Evolutionary conservation across 2,888 invertebrate species (phyloP), one percentile per base, ranked within the genome.

Genomic region (Nemapogon koenigi): DNA sequence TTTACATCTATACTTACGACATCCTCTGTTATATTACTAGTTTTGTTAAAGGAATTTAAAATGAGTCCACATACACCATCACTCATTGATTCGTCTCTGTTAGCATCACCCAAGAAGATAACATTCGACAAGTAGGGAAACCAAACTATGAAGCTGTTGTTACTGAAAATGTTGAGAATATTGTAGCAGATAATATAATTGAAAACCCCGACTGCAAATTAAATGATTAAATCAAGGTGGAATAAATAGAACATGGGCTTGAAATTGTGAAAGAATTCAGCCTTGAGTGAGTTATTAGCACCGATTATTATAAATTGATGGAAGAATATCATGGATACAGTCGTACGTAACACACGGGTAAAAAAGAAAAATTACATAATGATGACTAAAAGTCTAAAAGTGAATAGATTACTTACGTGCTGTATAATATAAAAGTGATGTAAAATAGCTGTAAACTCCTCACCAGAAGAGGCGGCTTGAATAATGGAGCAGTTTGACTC

Each of bases 391-490:
- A 10, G 10, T 22, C 22, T 10, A 22, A 22, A 22, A 6, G 22
- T 22, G 22, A 7, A 22, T 22, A 13, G 30, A 14, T 3, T 31
- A 58, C 81, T 71, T 60, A 87, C 86, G 86, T 85, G 46, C 85
- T 84, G 70, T 87, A 86, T 40, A 84, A 81, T 16, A 83, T 75
- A 50, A 85, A 85, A 44, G 84, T 84, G 14, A 87, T 71, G 40
- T 44, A 48, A 35, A 42, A 48, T 15, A 49, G 40, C 27, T 46
- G 46, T 10, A 46, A 10, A 2, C 46, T 41, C 16, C 37, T 41
- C 8, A 19, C 25, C 1, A 30, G 39, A 35, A 47, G 15, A 22
- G 30, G 22, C 11, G 36, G 31, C 11, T 11, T 22, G 30, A 40
- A 36, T 10, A 40, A 27, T 6, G 40, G 40, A 10, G 35, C 22